Percentiles rank a stretch among this genome's conserved stretches.
These are phyloP conservation scores for Archegozetes longisetosus DNA, from an alignment of 1,140 invertebrate genomes.

Conservation along the genomic window DNA sequence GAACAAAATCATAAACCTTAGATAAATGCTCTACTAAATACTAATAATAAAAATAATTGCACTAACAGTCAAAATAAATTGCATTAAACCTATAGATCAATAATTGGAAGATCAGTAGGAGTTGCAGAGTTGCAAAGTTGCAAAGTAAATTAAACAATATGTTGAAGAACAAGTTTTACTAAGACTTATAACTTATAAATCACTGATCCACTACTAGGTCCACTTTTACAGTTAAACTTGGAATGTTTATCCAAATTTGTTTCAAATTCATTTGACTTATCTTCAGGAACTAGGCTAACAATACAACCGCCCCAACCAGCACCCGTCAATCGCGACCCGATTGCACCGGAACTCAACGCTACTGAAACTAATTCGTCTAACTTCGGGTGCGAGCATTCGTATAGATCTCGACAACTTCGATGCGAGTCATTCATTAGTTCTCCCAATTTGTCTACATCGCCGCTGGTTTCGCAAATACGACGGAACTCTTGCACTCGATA, in stretches of 20 bases:
- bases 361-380: conserved; percentile 66
- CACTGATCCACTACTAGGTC: conserved; percentile 7
- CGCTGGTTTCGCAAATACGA: conserved; percentile 39
- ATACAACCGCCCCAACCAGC: conserved; percentile 45
- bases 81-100: too few species aligned
- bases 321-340: conserved; percentile 79
- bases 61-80: too few species aligned
- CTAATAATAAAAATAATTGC: too few species aligned
- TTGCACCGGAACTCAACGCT: conserved; percentile 49
- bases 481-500: conserved; percentile 57
- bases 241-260: neutral
- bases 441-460: conserved; percentile 46
- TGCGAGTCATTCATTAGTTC: conserved; percentile 78
- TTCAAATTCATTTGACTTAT: conserved; percentile 9
- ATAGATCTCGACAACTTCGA: conserved; percentile 59
- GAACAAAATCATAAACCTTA: too few species aligned
- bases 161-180: too few species aligned
- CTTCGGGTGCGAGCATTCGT: conserved; percentile 83
- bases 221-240: conserved; percentile 7
- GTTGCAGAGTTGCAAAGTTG: too few species aligned
- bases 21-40: too few species aligned
- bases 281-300: conserved; percentile 12
- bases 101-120: too few species aligned
- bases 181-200: conserved; percentile 8
- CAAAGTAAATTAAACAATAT: too few species aligned